Conservation (phyloP, 1,140 invertebrate genomes). For the Bactericera cockerelli region DNA sequence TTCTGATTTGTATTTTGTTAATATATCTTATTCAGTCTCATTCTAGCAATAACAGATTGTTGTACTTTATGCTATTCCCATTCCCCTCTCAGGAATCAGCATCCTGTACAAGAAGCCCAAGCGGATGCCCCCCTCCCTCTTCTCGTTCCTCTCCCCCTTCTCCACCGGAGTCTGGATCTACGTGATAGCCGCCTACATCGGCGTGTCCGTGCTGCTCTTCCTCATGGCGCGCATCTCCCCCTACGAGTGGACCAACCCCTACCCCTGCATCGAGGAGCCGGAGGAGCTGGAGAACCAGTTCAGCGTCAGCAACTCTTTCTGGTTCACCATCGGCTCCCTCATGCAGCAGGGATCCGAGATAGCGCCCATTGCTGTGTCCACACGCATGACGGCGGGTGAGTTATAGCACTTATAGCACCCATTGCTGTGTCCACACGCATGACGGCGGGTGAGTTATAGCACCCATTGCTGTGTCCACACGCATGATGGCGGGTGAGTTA, state of each 20-base stretch:
- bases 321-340: constrained; percentile 61
- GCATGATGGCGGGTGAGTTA: constrained; percentile 29
- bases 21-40: too few species aligned
- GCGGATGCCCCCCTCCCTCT: constrained; percentile 61
- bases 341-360: constrained; percentile 68
- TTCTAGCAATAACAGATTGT: too few species aligned
- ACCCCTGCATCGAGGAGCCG: constrained; percentile 52
- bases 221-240: constrained; percentile 49
- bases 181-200: constrained; percentile 55
- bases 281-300: constrained; percentile 51
- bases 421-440: too few species aligned
- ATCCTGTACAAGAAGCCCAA: constrained; percentile 69
- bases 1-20: too few species aligned
- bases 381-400: constrained; percentile 30
- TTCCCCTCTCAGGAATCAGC: constrained; percentile 43
- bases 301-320: constrained; percentile 43
- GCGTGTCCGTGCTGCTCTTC: constrained; percentile 61
- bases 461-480: constrained; percentile 42
- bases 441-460: too few species aligned
- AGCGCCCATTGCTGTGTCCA: constrained; percentile 45
- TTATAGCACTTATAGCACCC: constrained; percentile 12
- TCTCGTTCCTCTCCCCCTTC: constrained; percentile 81
- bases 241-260: constrained; percentile 59
- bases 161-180: constrained; percentile 67
- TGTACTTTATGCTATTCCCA: constrained; percentile 70